Evolutionary conservation across 2,888 invertebrate species (phyloP).

Genomic region (Norana najaformis): DNA sequence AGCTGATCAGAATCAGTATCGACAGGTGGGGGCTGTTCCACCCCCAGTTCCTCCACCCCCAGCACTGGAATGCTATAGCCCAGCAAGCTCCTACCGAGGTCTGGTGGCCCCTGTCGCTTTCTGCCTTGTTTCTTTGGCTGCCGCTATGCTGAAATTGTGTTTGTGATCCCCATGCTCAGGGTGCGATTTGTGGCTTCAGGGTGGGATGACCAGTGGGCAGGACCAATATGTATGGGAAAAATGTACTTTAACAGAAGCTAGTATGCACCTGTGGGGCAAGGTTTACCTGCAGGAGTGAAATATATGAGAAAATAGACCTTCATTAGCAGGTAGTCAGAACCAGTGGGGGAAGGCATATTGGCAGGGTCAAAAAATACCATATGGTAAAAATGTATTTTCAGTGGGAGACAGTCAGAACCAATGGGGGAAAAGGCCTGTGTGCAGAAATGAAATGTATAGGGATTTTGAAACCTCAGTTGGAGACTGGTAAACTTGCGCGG

Average conservation of each 20-base stretch:
- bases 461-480: neutral
- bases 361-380: neutral
- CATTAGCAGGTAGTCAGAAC: no score
- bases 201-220: neutral
- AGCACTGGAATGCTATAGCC: slow-evolving; percentile 28
- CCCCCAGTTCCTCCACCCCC: slow-evolving; percentile 41
- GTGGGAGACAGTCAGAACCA: neutral
- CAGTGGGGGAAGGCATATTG: neutral
- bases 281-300: neutral
- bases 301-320: neutral
- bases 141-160: neutral
- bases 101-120: slow-evolving; percentile 14
- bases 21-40: neutral
- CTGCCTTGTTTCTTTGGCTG: neutral
- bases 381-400: slow-evolving; percentile 5
- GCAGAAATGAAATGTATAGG: neutral
- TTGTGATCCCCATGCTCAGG: slow-evolving; percentile 14
- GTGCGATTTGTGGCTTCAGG: neutral
- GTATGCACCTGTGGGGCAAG: neutral
- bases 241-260: neutral
- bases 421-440: neutral
- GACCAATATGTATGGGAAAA: neutral
- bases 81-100: slow-evolving; percentile 36
- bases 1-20: neutral
- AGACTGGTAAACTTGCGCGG: neutral